Percentiles rank a stretch among this genome's conserved stretches.
Evolutionary conservation across 2,113 vertebrate species (phyloP).

Genomic region (Phyllostomus discolor): DNA sequence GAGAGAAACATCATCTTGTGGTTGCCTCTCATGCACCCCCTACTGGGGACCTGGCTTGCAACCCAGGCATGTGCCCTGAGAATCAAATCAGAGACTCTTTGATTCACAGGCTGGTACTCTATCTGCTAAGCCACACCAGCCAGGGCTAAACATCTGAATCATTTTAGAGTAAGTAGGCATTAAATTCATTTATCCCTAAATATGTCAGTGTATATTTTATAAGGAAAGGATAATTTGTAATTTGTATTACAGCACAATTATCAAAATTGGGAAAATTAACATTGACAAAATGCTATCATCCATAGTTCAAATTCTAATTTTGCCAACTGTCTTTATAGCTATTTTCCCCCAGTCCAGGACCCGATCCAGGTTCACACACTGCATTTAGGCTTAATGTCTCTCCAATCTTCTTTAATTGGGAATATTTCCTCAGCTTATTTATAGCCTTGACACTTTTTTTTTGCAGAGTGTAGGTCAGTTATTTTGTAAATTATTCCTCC

Average conservation of each 20-base stretch:
- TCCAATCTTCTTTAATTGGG: not conserved
- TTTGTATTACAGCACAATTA: not conserved
- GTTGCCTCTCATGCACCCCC: too few relatives aligned
- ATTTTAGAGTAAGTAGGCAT: not conserved
- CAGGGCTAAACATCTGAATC: not conserved
- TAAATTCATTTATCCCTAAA: not conserved
- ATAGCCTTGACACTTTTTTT: not conserved
- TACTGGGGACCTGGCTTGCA: too few relatives aligned
- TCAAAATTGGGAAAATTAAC: constrained; percentile 18
- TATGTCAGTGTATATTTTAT: not conserved
- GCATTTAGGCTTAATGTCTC: not conserved
- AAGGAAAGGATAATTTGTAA: not conserved
- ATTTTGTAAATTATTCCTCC: not conserved
- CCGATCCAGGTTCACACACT: not conserved
- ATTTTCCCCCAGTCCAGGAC: not conserved
- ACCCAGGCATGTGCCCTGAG: too few relatives aligned
- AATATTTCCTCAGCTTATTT: not conserved
- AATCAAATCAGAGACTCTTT: too few relatives aligned
- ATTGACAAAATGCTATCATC: not conserved
- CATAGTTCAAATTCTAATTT: not conserved
- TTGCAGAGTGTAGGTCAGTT: not conserved
- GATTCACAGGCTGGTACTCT: too few relatives aligned
- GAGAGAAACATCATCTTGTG: too few relatives aligned
- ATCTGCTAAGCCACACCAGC: too few relatives aligned
- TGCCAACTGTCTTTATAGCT: not conserved